These are phyloP conservation scores for Nannobrachium achirus DNA, from an alignment of 2,113 vertebrate genomes.

Conservation along the genomic window DNA sequence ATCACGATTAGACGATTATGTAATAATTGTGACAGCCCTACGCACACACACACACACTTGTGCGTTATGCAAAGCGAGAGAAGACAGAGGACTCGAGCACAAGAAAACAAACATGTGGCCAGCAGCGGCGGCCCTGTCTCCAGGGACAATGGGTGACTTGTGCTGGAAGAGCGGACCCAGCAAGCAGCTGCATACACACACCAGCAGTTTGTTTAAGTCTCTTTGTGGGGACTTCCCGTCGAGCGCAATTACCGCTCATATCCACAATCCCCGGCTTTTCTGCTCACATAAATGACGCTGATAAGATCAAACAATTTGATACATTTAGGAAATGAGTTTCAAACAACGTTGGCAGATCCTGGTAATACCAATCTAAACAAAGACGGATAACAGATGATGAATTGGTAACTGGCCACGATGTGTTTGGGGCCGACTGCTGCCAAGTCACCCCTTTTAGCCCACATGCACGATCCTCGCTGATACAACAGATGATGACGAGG, in stretches of 20 bases:
- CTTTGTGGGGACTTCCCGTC: constrained; percentile 65
- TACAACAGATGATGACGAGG: constrained; percentile 33
- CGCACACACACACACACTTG: constrained; percentile 15
- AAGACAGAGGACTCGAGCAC: constrained; percentile 47
- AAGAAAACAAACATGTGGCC: constrained; percentile 59
- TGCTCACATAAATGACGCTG: constrained; percentile 42
- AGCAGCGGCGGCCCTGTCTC: constrained; percentile 26
- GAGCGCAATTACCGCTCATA: constrained; percentile 57
- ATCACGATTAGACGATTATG: too few relatives aligned
- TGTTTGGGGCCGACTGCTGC: constrained; percentile 9
- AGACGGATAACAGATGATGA: constrained; percentile 10
- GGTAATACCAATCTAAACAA: constrained; percentile 40
- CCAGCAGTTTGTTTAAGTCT: constrained; percentile 55
- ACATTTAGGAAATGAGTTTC: constrained; percentile 55
- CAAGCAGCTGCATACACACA: constrained; percentile 57
- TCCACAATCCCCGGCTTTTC: constrained; percentile 46
- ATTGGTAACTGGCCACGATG: constrained; percentile 30
- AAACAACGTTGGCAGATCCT: constrained; percentile 51
- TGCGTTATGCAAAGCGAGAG: constrained; percentile 20
- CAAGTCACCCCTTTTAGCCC: constrained; percentile 18
- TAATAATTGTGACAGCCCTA: too few relatives aligned
- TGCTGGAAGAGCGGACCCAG: constrained; percentile 56
- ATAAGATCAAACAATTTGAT: constrained; percentile 61
- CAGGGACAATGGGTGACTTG: constrained; percentile 57
- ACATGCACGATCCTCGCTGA: constrained; percentile 19